A percentile compares a stretch with the other conserved stretches of the same genome.
These are phyloP conservation scores for Drosophila sp. DNA, from an alignment of 1,140 invertebrate genomes.

Conservation along the genomic window DNA sequence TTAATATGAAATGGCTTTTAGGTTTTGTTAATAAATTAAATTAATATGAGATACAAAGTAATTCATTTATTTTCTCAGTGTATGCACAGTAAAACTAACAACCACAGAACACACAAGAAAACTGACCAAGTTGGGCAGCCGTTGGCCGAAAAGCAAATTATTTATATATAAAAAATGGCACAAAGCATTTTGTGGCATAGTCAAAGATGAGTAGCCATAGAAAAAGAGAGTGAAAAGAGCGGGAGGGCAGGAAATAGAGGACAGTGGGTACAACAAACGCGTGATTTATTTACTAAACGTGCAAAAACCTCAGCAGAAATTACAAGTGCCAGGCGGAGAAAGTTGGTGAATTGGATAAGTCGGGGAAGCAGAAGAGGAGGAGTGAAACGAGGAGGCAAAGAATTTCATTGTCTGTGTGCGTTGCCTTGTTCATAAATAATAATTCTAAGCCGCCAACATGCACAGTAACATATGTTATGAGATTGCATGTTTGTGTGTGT, in stretches of 20 bases:
- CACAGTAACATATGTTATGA: constrained; percentile 70
- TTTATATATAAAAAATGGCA: constrained; percentile 80
- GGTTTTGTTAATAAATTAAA: too few relatives aligned
- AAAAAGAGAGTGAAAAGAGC: too few relatives aligned
- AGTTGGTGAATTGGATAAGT: too few relatives aligned
- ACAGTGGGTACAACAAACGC: constrained; percentile 59
- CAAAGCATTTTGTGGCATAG: constrained; percentile 46
- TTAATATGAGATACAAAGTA: background rate
- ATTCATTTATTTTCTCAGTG: constrained; percentile 39
- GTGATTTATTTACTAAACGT: constrained; percentile 83
- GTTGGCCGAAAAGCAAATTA: constrained; percentile 60
- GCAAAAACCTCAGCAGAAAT: constrained; percentile 80
- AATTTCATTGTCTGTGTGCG: constrained; percentile 68
- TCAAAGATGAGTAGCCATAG: background rate
- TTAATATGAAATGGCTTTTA: background rate
- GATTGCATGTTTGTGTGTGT: constrained; percentile 10
- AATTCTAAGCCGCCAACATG: constrained; percentile 74
- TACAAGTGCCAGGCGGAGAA: constrained; percentile 55
- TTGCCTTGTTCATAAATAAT: constrained; percentile 78
- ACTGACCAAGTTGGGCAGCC: constrained; percentile 52
- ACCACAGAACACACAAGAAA: constrained; percentile 39
- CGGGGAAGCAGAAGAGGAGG: background rate
- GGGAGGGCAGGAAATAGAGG: background rate
- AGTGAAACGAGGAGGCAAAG: constrained; percentile 7
- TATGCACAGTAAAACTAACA: constrained; percentile 33